Evolutionary conservation across 2,113 vertebrate genomes (phyloP).

Genomic region (Hoplias malabaricus): DNA sequence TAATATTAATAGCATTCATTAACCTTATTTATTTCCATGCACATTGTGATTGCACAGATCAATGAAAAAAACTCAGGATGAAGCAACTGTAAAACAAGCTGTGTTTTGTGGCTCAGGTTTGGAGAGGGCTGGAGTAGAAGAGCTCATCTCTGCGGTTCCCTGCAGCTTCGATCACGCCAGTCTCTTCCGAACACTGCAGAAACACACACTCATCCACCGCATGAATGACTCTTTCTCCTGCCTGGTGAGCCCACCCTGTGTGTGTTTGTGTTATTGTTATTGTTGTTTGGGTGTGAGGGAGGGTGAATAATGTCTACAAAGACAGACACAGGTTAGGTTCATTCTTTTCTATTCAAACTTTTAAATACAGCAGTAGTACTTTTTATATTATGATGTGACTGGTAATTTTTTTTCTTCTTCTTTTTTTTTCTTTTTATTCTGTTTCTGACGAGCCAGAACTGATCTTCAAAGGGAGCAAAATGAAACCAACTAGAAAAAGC

Average conservation of each 20-base stretch:
- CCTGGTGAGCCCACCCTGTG: constrained; percentile 75
- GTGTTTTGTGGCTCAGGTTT: constrained; percentile 49
- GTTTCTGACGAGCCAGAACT: background rate
- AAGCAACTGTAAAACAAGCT: too few species aligned
- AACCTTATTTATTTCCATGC: too few species aligned
- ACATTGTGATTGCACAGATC: too few species aligned
- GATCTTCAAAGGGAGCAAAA: background rate
- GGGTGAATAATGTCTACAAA: background rate
- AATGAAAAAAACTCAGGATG: too few species aligned
- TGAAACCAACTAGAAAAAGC: background rate
- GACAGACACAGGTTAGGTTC: background rate
- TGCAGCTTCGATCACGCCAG: constrained; percentile 86
- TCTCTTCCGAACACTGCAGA: constrained; percentile 89
- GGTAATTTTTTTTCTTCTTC: background rate
- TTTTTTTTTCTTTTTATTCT: background rate
- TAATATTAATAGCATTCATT: too few species aligned
- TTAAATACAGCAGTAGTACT: background rate
- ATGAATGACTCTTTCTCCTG: constrained; percentile 98
- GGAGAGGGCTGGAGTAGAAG: constrained; percentile 91
- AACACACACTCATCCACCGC: constrained; percentile 88
- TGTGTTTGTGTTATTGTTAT: constrained; percentile 13
- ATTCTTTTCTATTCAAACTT: background rate
- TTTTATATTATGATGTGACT: background rate
- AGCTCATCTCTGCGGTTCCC: constrained; percentile 88
- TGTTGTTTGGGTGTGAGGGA: constrained; percentile 11